Percentiles rank a stretch among this genome's conserved stretches.
Evolutionary conservation across 2,888 invertebrate genomes (phyloP).

Genomic region (Acleris cristana): DNA sequence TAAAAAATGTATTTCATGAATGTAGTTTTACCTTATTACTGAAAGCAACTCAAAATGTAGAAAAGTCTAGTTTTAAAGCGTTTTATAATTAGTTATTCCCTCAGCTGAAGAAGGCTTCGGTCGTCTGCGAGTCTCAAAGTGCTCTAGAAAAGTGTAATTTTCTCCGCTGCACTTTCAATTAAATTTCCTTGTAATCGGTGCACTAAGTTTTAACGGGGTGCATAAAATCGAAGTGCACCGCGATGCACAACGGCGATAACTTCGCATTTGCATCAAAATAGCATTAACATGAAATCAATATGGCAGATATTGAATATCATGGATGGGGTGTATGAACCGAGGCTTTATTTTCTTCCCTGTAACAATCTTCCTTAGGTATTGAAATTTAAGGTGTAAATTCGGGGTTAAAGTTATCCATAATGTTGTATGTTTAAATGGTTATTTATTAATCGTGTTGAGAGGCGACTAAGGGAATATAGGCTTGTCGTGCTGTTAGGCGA

Average conservation of each 20-base stretch:
- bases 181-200: conserved; percentile 34
- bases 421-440: no score
- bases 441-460: no score
- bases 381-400: no score
- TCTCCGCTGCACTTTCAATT: conserved; percentile 36
- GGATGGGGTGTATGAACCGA: no score
- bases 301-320: neutral
- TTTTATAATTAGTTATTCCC: conserved; percentile 28
- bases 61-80: conserved; percentile 1
- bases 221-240: conserved; percentile 42
- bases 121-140: conserved; percentile 6
- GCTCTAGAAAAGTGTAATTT: conserved; percentile 27
- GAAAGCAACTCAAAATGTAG: no score
- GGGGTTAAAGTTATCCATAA: no score
- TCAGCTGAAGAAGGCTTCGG: neutral
- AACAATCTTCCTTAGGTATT: no score
- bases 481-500: no score
- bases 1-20: no score
- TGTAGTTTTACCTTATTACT: no score
- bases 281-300: conserved; percentile 10
- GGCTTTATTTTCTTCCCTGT: no score
- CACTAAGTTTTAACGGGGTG: conserved; percentile 20
- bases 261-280: conserved; percentile 20
- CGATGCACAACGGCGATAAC: conserved; percentile 34
- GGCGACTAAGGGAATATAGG: no score